A percentile compares a stretch with the other conserved stretches of the same genome.
These are phyloP conservation scores for Callorhinus ursinus DNA, from an alignment of 2,113 vertebrate genomes.

Conservation along the genomic window DNA sequence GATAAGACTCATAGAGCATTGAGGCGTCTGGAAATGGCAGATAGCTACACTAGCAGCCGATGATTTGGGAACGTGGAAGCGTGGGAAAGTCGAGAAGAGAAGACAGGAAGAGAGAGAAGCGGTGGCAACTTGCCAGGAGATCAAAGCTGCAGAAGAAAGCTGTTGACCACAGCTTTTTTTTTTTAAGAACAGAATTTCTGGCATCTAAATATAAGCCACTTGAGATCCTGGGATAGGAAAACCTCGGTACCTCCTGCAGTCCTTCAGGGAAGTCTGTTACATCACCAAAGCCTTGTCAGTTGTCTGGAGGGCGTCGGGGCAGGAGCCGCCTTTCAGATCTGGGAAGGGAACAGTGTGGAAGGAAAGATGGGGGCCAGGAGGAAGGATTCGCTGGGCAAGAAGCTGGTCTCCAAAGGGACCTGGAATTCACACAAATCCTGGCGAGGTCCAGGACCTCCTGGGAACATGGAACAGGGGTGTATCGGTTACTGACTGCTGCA, in stretches of 20 bases:
- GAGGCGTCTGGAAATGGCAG: slow-evolving; percentile 4
- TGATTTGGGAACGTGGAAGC: background rate
- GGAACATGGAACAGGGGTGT: rapidly evolving
- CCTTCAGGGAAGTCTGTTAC: background rate
- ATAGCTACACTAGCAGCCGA: background rate
- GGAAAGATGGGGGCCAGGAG: background rate
- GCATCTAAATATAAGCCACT: background rate
- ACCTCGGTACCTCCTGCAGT: background rate
- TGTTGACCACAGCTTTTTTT: background rate
- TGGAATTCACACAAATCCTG: background rate
- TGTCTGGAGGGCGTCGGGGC: background rate
- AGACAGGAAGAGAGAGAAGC: rapidly evolving
- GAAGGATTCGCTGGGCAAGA: background rate
- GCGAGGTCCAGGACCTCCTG: background rate
- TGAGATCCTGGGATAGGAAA: background rate
- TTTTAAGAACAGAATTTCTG: background rate
- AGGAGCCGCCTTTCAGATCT: background rate
- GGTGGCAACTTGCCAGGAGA: rapidly evolving
- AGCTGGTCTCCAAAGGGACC: too few relatives aligned
- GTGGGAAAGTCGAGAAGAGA: background rate
- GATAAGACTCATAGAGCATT: slow-evolving; percentile 28
- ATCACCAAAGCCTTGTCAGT: background rate
- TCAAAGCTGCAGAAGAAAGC: background rate
- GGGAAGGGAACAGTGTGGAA: background rate
- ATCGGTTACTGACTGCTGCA: background rate